A percentile compares a stretch with the other conserved stretches of the same genome.
phyloP scores from a whole-genome alignment of 2,113 vertebrate genomes.

The Clarias gariepinus region DNA sequence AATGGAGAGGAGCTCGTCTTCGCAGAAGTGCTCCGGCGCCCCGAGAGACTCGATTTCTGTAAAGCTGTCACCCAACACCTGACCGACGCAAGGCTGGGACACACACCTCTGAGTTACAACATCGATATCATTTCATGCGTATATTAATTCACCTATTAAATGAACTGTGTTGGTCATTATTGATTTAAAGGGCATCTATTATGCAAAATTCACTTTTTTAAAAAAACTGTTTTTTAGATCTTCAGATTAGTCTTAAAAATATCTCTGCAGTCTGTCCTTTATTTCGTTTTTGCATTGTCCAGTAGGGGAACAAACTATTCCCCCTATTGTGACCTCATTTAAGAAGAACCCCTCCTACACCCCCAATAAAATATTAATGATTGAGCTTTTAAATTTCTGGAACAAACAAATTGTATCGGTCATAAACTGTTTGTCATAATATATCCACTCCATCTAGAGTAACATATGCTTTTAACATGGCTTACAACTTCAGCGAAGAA shows the following conservation, averaged over 20 bases:
- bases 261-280: too few relatives aligned
- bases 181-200: too few relatives aligned
- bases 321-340: too few relatives aligned
- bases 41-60: constrained; percentile 92
- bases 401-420: not conserved
- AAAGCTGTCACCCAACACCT: constrained; percentile 95
- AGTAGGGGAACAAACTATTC: too few relatives aligned
- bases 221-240: too few relatives aligned
- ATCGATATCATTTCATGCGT: not conserved
- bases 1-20: constrained; percentile 94
- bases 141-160: not conserved
- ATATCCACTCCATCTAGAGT: not conserved
- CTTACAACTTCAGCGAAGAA: constrained; percentile 97
- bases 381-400: not conserved
- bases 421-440: not conserved
- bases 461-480: not conserved
- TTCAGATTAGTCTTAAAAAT: too few relatives aligned
- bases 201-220: too few relatives aligned
- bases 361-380: too few relatives aligned
- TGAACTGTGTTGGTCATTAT: too few relatives aligned
- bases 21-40: constrained; percentile 92
- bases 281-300: too few relatives aligned
- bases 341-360: too few relatives aligned
- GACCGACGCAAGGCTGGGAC: constrained; percentile 74
- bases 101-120: constrained; percentile 66